Percentiles rank a stretch among this genome's conserved stretches.
Evolutionary conservation across 2,113 vertebrate genomes (phyloP).

Genomic region (Prionailurus bengalensis): DNA sequence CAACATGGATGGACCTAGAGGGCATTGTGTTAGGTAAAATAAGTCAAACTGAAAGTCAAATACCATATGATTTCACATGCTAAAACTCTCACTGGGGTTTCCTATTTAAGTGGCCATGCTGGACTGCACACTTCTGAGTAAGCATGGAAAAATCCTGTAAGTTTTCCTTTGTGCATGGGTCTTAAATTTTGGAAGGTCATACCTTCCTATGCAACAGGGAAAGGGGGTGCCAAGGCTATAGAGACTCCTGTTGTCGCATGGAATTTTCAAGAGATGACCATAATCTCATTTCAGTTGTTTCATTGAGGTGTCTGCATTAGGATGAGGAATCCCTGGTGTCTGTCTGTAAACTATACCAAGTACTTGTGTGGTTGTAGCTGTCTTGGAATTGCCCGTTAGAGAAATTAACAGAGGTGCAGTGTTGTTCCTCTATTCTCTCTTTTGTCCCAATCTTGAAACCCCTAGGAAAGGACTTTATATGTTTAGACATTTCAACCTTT

Average conservation of each 20-base stretch:
- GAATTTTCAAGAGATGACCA: neutral
- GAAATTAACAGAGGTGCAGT: neutral
- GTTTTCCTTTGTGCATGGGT: neutral
- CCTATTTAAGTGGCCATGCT: neutral
- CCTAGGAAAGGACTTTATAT: neutral
- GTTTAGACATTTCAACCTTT: neutral
- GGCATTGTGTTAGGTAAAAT: neutral
- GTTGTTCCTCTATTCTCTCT: neutral
- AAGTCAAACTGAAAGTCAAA: neutral
- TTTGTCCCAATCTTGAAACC: neutral
- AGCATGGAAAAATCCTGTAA: neutral
- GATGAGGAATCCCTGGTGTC: neutral
- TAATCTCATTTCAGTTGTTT: neutral
- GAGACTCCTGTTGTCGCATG: neutral
- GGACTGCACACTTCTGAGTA: neutral
- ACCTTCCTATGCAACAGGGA: neutral
- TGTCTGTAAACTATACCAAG: neutral
- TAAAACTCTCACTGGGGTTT: neutral
- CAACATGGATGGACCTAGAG: neutral
- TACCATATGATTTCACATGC: neutral
- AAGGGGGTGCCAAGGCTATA: neutral
- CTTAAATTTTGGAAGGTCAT: neutral
- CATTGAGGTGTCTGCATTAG: neutral
- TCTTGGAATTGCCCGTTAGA: neutral
- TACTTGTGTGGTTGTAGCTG: neutral